Evolutionary conservation across 2,888 invertebrate species (phyloP).

Genomic region (Laspeyria flexula): DNA sequence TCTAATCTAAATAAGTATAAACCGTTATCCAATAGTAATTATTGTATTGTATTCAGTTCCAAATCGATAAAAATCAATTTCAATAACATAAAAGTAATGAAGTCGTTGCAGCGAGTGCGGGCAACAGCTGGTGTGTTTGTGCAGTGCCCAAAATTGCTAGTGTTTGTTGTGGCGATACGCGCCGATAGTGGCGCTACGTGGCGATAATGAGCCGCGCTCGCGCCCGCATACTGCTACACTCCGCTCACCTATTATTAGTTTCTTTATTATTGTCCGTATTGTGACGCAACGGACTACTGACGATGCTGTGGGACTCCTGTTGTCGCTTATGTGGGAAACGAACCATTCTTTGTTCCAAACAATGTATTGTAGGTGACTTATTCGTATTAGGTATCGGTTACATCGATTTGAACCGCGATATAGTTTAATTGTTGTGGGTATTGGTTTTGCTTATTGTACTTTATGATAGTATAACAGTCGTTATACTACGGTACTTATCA

Average conservation of each 20-base stretch:
- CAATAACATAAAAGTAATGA: conserved; percentile 19
- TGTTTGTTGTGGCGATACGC: conserved; percentile 18
- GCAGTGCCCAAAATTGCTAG: conserved; percentile 25
- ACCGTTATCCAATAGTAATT: too few relatives aligned
- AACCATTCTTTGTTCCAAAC: background rate
- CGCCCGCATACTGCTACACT: conserved; percentile 67
- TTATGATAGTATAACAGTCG: too few relatives aligned
- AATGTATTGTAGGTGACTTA: conserved; percentile 6
- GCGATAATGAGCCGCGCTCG: conserved; percentile 51
- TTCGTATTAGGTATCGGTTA: background rate
- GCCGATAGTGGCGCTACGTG: conserved; percentile 36
- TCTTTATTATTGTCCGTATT: conserved; percentile 27
- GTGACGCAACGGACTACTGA: conserved; percentile 47
- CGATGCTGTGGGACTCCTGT: conserved; percentile 48
- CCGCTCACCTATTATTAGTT: conserved; percentile 48
- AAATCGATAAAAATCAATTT: background rate
- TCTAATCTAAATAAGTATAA: too few relatives aligned
- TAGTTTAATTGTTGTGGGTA: background rate
- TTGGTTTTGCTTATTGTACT: too few relatives aligned
- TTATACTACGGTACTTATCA: too few relatives aligned
- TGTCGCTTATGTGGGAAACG: conserved; percentile 10
- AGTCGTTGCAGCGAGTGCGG: conserved; percentile 14
- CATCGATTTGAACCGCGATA: conserved; percentile 2
- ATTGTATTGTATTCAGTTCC: background rate
- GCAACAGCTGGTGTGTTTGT: conserved; percentile 23